phyloP scores from a whole-genome alignment of 2,113 vertebrate species.

The Urocitellus parryii region DNA sequence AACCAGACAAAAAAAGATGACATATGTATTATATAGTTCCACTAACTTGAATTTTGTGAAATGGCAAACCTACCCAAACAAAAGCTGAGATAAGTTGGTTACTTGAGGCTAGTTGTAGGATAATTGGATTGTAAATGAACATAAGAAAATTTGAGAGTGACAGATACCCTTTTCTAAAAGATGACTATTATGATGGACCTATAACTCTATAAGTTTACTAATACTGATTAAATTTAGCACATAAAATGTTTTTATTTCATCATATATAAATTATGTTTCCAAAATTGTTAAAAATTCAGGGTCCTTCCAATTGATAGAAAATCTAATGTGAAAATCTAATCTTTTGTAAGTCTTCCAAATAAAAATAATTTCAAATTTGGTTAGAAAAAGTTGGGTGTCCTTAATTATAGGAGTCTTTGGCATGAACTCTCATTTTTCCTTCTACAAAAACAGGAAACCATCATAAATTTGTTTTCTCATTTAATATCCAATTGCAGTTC shows the following conservation, averaged over 20 bases:
- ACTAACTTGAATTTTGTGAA: neutral
- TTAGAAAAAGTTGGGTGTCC: neutral
- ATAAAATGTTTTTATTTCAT: neutral
- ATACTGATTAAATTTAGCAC: neutral
- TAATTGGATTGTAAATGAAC: neutral
- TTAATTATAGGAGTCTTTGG: neutral
- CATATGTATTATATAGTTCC: neutral
- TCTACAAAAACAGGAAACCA: neutral
- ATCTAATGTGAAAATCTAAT: neutral
- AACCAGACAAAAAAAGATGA: neutral
- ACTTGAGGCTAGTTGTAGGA: neutral
- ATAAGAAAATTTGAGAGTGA: neutral
- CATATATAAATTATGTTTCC: neutral
- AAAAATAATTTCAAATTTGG: conserved; percentile 7
- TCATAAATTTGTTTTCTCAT: neutral
- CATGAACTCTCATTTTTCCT: neutral
- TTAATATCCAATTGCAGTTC: neutral
- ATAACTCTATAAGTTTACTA: neutral
- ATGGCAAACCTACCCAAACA: neutral
- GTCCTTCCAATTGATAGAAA: neutral
- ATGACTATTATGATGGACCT: neutral
- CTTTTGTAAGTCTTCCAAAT: neutral
- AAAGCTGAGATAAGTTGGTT: neutral
- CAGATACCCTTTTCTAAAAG: neutral
- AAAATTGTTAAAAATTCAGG: neutral